Evolutionary conservation across 2,888 invertebrate species (phyloP).

Genomic region (Dusona sp.): DNA sequence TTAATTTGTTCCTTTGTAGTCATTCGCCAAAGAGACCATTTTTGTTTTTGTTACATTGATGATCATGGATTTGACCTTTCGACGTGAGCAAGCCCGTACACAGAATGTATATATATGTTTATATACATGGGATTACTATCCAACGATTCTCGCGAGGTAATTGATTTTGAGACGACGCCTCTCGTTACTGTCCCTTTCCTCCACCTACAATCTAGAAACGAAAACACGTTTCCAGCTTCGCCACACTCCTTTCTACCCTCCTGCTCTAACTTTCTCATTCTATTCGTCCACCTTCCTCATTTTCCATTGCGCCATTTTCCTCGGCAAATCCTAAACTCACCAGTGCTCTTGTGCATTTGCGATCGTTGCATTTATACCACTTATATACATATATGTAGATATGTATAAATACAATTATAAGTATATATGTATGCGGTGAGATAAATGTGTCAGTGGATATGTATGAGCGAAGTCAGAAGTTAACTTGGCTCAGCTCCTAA

Average conservation of each 20-base stretch:
- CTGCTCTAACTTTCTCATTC: neutral
- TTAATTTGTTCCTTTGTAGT: neutral
- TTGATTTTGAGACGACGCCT: conserved; percentile 64
- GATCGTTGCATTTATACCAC: conserved; percentile 61
- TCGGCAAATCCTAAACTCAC: conserved; percentile 53
- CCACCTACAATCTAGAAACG: conserved; percentile 42
- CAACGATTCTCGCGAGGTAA: conserved; percentile 63
- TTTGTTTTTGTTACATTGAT: neutral
- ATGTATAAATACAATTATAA: conserved; percentile 6
- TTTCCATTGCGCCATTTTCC: conserved; percentile 35
- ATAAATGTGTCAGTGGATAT: conserved; percentile 51
- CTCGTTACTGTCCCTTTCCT: conserved; percentile 47
- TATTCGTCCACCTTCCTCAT: conserved; percentile 23
- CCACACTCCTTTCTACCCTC: conserved; percentile 5
- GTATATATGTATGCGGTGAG: neutral
- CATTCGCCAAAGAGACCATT: neutral
- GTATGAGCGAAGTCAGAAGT: conserved; percentile 59
- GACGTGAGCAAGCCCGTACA: conserved; percentile 27
- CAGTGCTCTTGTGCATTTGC: conserved; percentile 47
- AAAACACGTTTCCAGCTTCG: conserved; percentile 53
- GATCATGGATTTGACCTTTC: neutral
- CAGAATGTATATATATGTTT: conserved; percentile 15
- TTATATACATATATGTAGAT: neutral
- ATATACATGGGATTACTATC: conserved; percentile 32
- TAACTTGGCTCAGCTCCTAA: conserved; percentile 69